Evolutionary conservation across 2,797 vertebrate genomes (phyloP), one percentile per base, ranked within the genome.

Genomic region (Pachyuromys duprasi): DNA sequence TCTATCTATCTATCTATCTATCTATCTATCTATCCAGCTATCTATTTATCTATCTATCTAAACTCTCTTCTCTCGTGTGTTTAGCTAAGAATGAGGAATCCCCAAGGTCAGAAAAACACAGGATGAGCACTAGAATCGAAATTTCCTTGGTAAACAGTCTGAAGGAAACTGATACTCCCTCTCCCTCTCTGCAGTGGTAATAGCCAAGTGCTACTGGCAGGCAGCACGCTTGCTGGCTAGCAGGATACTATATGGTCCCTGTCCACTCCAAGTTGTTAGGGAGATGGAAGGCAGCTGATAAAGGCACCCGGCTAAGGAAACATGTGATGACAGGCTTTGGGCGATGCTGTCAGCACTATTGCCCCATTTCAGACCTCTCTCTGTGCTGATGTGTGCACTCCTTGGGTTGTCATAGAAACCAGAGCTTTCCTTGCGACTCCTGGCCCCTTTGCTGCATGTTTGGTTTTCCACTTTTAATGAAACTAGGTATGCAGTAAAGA

Each of bases 341-440:
- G 88, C 90, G 57, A 95, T 84, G 90, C 95, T 93, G 76, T 97
- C 96, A 96, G 88, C 90, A 82, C 95, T 92, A 26, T 69, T 83
- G 94, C 93, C 92, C 92, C 11, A 42, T 89, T 91, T 95, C 95
- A 97, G 97, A 96, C 95, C 95, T 96, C 96, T 97, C 8, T 33
- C 89, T 63, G 88, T 90, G 96, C 95, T 95, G 93, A 94, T 93
- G 90, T 92, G 31, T 83, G 15, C 33, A 57, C 70, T 89, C 95
- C 67, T 97, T 92, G 87, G 79, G 98, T 98, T 98, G 98, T 97
- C 98, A 98, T 98, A 97, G 98, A 98, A 98, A 98, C 98, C 8
- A 39, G 83, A 96, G 96, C 92, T 93, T 97, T 96, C 92, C 95
- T 92, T 65, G 62, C 97, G 93, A 97, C 95, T 94, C 95, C 62